phyloP scores from a whole-genome alignment of 2,888 invertebrate genomes.

The Acholoe squamosa region DNA sequence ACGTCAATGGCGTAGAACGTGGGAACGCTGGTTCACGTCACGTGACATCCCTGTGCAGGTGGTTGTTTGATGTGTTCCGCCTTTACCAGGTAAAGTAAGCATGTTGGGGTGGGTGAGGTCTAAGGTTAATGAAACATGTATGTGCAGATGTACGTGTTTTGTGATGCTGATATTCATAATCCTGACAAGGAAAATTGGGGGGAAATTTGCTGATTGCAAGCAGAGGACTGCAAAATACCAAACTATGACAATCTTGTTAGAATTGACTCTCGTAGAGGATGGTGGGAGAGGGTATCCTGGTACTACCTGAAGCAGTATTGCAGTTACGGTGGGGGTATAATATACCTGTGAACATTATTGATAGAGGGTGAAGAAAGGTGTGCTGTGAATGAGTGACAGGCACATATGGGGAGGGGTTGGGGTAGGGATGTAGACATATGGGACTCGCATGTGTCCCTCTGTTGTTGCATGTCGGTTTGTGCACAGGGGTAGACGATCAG shows the following conservation, averaged over 20 bases:
- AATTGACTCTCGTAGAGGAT: too few species aligned
- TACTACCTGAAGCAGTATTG: too few species aligned
- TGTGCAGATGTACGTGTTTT: not conserved
- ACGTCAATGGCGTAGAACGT: not conserved
- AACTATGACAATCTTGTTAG: too few species aligned
- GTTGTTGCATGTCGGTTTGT: not conserved
- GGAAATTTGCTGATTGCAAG: too few species aligned
- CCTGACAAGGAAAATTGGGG: too few species aligned
- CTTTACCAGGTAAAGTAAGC: not conserved
- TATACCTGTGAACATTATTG: too few species aligned
- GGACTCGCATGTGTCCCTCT: conserved; percentile 50
- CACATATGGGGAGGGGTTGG: too few species aligned
- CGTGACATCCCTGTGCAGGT: conserved; percentile 38
- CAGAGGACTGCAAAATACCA: too few species aligned
- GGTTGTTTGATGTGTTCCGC: conserved; percentile 22
- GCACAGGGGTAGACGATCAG: not conserved
- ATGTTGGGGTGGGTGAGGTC: not conserved
- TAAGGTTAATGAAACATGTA: not conserved
- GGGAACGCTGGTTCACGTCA: not conserved
- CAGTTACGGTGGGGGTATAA: too few species aligned
- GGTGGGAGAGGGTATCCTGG: too few species aligned
- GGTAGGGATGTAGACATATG: conserved; percentile 26
- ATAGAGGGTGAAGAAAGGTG: too few species aligned
- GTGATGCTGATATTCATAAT: not conserved
- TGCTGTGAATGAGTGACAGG: too few species aligned